Evolutionary conservation across 1,140 invertebrate species (phyloP).

Genomic region (Cherax quadricarinatus): DNA sequence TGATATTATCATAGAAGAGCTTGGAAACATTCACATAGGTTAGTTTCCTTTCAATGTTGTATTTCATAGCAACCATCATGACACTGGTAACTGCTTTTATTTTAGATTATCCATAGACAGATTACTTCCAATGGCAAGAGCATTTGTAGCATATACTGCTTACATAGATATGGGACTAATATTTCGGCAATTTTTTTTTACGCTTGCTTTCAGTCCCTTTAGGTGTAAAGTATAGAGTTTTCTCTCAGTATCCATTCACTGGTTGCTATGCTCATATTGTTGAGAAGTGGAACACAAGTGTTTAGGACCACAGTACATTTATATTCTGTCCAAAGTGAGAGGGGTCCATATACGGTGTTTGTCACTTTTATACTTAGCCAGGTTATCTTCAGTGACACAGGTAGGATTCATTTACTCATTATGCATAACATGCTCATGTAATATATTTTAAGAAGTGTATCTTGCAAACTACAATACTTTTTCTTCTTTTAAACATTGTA

Average conservation of each 20-base stretch:
- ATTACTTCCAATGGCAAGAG: conserved; percentile 11
- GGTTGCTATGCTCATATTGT: conserved; percentile 46
- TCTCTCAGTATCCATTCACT: conserved; percentile 24
- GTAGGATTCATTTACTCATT: conserved; percentile 33
- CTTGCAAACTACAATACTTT: neutral
- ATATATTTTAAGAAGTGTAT: conserved; percentile 22
- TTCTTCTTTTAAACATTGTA: conserved; percentile 24
- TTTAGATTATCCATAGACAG: conserved; percentile 33
- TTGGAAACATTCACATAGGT: conserved; percentile 70
- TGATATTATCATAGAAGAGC: conserved; percentile 68
- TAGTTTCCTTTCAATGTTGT: conserved; percentile 70
- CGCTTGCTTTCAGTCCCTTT: conserved; percentile 33
- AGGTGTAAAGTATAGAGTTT: conserved; percentile 23
- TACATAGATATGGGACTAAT: conserved; percentile 38
- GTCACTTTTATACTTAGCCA: conserved; percentile 66
- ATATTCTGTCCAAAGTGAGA: conserved; percentile 69
- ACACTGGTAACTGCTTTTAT: conserved; percentile 70
- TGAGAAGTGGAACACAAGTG: conserved; percentile 51
- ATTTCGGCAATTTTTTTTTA: conserved; percentile 19
- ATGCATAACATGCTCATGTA: conserved; percentile 59
- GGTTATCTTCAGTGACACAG: conserved; percentile 25
- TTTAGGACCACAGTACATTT: conserved; percentile 67
- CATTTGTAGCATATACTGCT: conserved; percentile 32
- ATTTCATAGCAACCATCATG: conserved; percentile 68
- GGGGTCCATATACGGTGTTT: conserved; percentile 66